phyloP scores from a whole-genome alignment of 2,888 invertebrate genomes.

The Machimus rusticus region DNA sequence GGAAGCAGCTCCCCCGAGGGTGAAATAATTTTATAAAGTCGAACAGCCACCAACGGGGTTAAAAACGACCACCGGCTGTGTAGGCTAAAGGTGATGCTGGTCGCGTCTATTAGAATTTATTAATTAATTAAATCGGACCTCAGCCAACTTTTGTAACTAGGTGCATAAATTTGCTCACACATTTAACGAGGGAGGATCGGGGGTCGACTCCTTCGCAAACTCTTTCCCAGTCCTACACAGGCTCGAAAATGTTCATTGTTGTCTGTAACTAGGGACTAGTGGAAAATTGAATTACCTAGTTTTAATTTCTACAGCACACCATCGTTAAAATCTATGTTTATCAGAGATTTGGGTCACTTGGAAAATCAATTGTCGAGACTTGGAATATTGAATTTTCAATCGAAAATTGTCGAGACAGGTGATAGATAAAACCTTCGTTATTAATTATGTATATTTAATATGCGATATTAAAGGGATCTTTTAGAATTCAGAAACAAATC shows the following conservation, averaged over 20 bases:
- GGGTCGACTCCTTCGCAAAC: background rate
- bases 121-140: slow-evolving; percentile 44
- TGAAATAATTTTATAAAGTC: background rate
- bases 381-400: background rate
- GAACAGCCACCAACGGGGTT: background rate
- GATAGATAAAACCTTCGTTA: background rate
- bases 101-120: slow-evolving; percentile 41
- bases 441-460: background rate
- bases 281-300: background rate
- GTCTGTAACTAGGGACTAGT: background rate
- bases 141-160: slow-evolving; percentile 40
- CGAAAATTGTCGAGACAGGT: background rate
- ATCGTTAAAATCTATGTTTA: background rate
- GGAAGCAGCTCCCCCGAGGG: background rate
- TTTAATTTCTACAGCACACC: background rate
- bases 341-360: background rate
- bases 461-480: no score
- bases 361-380: background rate
- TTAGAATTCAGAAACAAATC: no score
- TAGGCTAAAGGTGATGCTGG: background rate
- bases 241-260: background rate
- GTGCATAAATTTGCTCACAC: slow-evolving; percentile 37
- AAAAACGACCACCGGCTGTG: background rate
- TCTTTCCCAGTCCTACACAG: background rate
- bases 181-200: background rate